Evolutionary conservation across 2,888 invertebrate species (phyloP).

Genomic region (Spialia ferax): DNA sequence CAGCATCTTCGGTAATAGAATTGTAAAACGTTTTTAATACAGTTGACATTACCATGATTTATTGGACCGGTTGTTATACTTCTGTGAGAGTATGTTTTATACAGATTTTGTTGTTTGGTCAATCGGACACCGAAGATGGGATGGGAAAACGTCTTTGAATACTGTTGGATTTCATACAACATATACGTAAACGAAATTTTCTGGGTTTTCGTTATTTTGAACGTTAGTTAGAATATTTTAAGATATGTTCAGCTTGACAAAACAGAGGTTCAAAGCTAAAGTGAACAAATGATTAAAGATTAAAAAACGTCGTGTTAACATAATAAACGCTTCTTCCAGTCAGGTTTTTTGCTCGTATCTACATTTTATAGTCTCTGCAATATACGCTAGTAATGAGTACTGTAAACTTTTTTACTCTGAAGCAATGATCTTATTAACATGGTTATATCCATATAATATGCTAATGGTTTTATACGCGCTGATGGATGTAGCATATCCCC

Average conservation of each 20-base stretch:
- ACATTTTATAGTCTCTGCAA: conserved; percentile 26
- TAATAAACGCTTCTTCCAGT: conserved; percentile 54
- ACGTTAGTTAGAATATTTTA: too few species aligned
- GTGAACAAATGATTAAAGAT: too few species aligned
- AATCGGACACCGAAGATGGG: too few species aligned
- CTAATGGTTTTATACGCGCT: conserved; percentile 23
- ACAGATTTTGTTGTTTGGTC: too few species aligned
- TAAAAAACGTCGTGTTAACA: conserved; percentile 62
- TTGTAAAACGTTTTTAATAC: background rate
- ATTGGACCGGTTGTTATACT: background rate
- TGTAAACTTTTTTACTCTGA: conserved; percentile 6
- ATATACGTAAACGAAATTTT: conserved; percentile 53
- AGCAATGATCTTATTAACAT: conserved; percentile 30
- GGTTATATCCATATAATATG: conserved; percentile 12
- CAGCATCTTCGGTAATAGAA: background rate
- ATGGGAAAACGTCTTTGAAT: too few species aligned
- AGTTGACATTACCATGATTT: background rate
- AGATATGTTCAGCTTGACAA: conserved; percentile 41
- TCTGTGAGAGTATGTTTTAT: background rate
- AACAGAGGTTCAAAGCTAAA: too few species aligned
- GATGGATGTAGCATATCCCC: background rate
- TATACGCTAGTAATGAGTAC: conserved; percentile 9
- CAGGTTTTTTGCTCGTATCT: conserved; percentile 10
- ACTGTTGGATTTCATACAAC: too few species aligned
- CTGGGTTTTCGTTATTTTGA: conserved; percentile 53